Evolutionary conservation across 2,888 invertebrate species (phyloP), one percentile per base, ranked within the genome.

Genomic region (Ectemnius continuus): DNA sequence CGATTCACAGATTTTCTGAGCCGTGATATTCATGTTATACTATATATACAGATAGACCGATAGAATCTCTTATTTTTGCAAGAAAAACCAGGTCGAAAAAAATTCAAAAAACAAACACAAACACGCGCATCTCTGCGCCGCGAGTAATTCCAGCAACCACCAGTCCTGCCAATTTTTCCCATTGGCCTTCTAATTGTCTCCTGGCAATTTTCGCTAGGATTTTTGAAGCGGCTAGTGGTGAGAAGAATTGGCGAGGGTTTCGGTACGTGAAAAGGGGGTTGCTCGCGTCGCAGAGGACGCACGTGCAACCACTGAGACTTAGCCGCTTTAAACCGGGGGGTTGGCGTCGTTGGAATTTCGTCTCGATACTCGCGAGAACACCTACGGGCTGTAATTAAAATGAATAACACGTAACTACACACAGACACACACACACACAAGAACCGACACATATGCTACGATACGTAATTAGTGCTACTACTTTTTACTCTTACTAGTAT

Each of bases 61-160:
- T 78, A 83, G 85, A 87, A 87, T 87, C 84, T 87, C 85, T 86
- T 87, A 87, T 87, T 87, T 87, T 87, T 87, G 73, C 85, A 87
- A 84, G 82, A 86, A 87, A 87, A 87, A 67, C 36, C 79, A 73
- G 46, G 69, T 78, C 69, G 45, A 68, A 47, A 80, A 76, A 76
- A 75, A 67, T 47, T 28, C n/a, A 16, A 16, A 61, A 67, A 75
- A 78, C 57, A 70, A 75, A 65, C 70, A 75, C 48, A 36, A 36
- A 36, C 36, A 36, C 36, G 36, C 6, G 36, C 8, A 2, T 36
- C 36, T 0, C 36, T 36, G 36, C 36, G 36, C 8, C 36, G 5
- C 36, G 36, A 36, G 8, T 11, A 36, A 6, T 36, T 11, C 36
- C 36, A 11, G 8, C 36, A 11, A 23, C 20, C 36, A 4, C 2